Evolutionary conservation across 2,797 vertebrate species (phyloP).

Genomic region (Epinephelus awoara): DNA sequence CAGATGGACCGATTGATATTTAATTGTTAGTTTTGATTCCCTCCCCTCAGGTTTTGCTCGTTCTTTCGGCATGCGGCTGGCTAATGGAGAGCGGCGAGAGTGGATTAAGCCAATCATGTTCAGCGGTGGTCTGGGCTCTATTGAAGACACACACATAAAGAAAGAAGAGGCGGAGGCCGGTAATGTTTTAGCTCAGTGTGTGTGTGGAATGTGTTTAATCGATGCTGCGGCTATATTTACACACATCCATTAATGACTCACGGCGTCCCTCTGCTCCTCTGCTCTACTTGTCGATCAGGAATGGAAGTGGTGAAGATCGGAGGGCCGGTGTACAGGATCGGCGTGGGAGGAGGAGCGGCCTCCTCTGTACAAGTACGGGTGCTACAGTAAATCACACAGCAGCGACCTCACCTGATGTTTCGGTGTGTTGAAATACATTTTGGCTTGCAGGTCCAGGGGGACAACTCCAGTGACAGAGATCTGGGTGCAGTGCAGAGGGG

Average conservation of each 20-base stretch:
- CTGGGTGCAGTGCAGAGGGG: conserved; percentile 93
- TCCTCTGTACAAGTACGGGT: conserved; percentile 90
- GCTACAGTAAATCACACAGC: background rate
- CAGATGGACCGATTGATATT: background rate
- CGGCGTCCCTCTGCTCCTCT: conserved; percentile 15
- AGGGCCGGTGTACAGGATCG: conserved; percentile 95
- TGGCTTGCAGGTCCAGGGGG: conserved; percentile 90
- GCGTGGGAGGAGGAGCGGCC: conserved; percentile 94
- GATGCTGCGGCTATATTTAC: conserved; percentile 39
- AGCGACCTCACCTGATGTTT: background rate
- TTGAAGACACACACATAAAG: conserved; percentile 88
- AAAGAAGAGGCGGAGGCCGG: conserved; percentile 88
- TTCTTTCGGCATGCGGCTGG: conserved; percentile 91
- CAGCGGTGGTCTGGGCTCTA: conserved; percentile 92
- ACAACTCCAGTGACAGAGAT: conserved; percentile 91
- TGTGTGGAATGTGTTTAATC: conserved; percentile 15
- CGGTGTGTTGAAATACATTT: background rate
- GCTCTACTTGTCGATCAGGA: conserved; percentile 73
- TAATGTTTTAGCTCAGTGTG: conserved; percentile 55
- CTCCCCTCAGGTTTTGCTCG: conserved; percentile 90
- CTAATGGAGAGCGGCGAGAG: conserved; percentile 89
- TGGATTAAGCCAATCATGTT: conserved; percentile 98
- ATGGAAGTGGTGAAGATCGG: conserved; percentile 96
- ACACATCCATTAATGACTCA: conserved; percentile 9
- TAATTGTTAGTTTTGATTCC: background rate